A percentile compares a stretch with the other conserved stretches of the same genome.
phyloP scores from a whole-genome alignment of 2,888 invertebrate species.

The Clitarchus hookeri region DNA sequence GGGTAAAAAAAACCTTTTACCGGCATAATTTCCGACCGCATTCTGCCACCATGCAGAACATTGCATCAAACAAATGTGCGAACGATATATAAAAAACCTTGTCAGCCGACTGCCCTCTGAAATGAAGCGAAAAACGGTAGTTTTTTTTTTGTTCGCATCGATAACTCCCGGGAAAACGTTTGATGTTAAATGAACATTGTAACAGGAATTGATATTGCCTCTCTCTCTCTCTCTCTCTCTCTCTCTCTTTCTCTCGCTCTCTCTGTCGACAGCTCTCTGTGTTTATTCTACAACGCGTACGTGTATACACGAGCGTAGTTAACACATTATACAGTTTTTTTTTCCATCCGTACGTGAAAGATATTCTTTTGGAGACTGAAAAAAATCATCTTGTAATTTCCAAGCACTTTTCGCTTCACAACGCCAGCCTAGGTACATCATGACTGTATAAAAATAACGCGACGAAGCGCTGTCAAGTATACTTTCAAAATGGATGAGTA shows the following conservation, averaged over 20 bases:
- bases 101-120: not conserved
- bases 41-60: not conserved
- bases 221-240: no score
- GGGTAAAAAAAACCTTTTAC: not conserved
- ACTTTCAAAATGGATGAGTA: no score
- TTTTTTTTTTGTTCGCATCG: not conserved
- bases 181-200: conserved; percentile 6
- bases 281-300: not conserved
- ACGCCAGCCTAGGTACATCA: no score
- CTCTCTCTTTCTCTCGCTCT: no score
- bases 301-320: not conserved
- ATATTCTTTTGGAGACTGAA: not conserved
- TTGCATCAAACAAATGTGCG: not conserved
- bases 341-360: not conserved
- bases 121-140: not conserved
- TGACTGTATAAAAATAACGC: no score
- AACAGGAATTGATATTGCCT: not conserved
- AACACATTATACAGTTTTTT: not conserved
- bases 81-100: not conserved
- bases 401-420: not conserved
- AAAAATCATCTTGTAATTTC: not conserved
- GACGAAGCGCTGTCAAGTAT: no score
- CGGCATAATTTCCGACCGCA: not conserved
- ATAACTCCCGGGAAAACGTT: not conserved
- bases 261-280: not conserved